Evolutionary conservation across 2,113 vertebrate genomes (phyloP).

Genomic region (Dicrurus megarhynchus): DNA sequence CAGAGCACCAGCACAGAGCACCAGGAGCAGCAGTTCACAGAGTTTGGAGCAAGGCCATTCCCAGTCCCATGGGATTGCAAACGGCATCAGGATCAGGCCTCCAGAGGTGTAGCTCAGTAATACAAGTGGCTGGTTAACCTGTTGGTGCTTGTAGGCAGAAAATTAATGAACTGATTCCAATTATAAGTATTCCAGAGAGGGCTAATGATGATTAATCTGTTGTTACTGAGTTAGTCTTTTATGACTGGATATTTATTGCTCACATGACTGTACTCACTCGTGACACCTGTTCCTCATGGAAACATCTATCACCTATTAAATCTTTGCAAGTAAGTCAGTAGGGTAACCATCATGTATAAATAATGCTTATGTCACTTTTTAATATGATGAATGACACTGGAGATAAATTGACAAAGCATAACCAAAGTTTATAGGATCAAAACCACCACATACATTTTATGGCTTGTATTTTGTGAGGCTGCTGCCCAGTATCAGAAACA

Average conservation of each 20-base stretch:
- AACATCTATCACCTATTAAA: conserved; percentile 27
- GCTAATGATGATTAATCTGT: conserved; percentile 45
- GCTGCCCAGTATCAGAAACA: not conserved
- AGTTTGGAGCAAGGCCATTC: not conserved
- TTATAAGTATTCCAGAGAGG: not conserved
- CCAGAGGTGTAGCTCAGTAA: not conserved
- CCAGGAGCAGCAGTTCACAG: not conserved
- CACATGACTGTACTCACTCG: not conserved
- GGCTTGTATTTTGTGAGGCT: not conserved
- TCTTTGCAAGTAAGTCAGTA: not conserved
- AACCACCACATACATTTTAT: not conserved
- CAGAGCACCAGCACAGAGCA: not conserved
- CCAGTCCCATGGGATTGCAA: not conserved
- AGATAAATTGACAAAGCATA: not conserved
- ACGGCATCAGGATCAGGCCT: not conserved
- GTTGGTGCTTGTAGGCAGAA: not conserved
- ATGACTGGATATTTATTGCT: conserved; percentile 32
- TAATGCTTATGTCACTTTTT: not conserved
- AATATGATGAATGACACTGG: not conserved
- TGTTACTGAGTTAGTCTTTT: conserved; percentile 20
- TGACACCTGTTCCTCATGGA: conserved; percentile 34
- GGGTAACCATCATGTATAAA: not conserved
- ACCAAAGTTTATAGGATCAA: not conserved
- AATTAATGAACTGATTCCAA: conserved; percentile 7
- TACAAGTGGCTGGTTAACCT: not conserved